A percentile compares a stretch with the other conserved stretches of the same genome.
phyloP scores from a whole-genome alignment of 2,888 invertebrate species.

The Lymantria monacha region DNA sequence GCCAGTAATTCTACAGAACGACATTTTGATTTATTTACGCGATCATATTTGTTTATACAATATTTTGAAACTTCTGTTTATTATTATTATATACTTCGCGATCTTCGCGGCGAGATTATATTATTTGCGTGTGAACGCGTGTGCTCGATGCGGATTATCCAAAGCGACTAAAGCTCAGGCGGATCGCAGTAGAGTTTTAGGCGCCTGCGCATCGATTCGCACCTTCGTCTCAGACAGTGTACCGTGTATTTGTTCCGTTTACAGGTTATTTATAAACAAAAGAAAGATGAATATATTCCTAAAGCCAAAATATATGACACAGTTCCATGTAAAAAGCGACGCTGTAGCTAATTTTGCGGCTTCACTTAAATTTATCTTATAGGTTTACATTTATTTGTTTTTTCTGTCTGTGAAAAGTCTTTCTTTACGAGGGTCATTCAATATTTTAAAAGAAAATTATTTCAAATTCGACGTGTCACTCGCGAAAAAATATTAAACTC shows the following conservation, averaged over 20 bases:
- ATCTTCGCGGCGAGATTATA: slow-evolving; percentile 44
- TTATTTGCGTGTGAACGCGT: slow-evolving; percentile 53
- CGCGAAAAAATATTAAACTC: slow-evolving; percentile 13
- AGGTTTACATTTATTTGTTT: slow-evolving; percentile 20
- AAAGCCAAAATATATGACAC: slow-evolving; percentile 71
- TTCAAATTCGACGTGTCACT: slow-evolving; percentile 3
- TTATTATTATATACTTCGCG: slow-evolving; percentile 42
- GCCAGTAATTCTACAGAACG: slow-evolving; percentile 91
- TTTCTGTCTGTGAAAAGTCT: slow-evolving; percentile 10
- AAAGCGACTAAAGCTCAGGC: slow-evolving; percentile 60
- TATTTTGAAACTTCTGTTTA: slow-evolving; percentile 27
- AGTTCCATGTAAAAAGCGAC: slow-evolving; percentile 62
- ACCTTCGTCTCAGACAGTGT: slow-evolving; percentile 75
- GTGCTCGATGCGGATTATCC: slow-evolving; percentile 55
- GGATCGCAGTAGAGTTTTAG: slow-evolving; percentile 44
- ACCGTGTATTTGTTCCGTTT: slow-evolving; percentile 77
- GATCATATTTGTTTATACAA: slow-evolving; percentile 70
- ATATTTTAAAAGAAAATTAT: slow-evolving; percentile 10
- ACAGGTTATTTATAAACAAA: slow-evolving; percentile 77
- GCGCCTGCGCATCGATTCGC: slow-evolving; percentile 58
- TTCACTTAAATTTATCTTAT: slow-evolving; percentile 12
- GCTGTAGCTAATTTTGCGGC: slow-evolving; percentile 33
- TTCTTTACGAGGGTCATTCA: slow-evolving; percentile 1
- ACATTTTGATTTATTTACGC: slow-evolving; percentile 75
- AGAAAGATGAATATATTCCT: slow-evolving; percentile 71